Evolutionary conservation across 2,797 vertebrate species (phyloP).

Genomic region (Anolis apletophallus): DNA sequence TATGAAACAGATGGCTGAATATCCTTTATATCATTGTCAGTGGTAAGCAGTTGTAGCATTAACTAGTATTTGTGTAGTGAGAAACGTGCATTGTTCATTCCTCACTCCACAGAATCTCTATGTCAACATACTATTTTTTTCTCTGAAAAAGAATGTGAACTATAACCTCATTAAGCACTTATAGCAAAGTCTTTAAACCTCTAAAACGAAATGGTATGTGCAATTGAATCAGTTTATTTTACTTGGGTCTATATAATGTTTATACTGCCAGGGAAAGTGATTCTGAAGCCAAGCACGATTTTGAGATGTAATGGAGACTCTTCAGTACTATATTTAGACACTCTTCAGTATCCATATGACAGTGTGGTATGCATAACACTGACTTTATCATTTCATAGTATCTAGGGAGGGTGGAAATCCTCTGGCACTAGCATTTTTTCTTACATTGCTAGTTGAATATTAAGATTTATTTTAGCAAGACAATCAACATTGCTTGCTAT

Average conservation of each 20-base stretch:
- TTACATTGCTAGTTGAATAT: background rate
- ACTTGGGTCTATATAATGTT: slow-evolving; percentile 51
- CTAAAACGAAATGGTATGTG: slow-evolving; percentile 27
- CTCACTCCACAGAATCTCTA: background rate
- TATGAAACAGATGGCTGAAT: slow-evolving; percentile 6
- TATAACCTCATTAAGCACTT: slow-evolving; percentile 55
- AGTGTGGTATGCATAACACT: background rate
- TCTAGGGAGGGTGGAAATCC: background rate
- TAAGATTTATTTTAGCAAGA: background rate
- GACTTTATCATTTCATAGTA: slow-evolving; percentile 16
- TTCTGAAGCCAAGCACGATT: slow-evolving; percentile 58
- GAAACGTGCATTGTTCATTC: slow-evolving; percentile 1
- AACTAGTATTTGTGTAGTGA: background rate
- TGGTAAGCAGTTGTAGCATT: background rate
- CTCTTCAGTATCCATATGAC: slow-evolving; percentile 27
- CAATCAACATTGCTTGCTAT: background rate
- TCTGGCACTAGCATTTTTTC: background rate
- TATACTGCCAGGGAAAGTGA: slow-evolving; percentile 62
- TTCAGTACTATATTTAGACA: slow-evolving; percentile 38
- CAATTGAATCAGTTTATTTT: slow-evolving; percentile 54
- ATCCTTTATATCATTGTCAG: background rate
- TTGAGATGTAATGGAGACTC: slow-evolving; percentile 24
- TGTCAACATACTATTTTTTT: slow-evolving; percentile 35
- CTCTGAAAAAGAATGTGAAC: slow-evolving; percentile 34
- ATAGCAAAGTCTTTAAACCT: slow-evolving; percentile 46